A percentile compares a stretch with the other conserved stretches of the same genome.
phyloP scores from a whole-genome alignment of 2,113 vertebrate species.

The Willisornis vidua region DNA sequence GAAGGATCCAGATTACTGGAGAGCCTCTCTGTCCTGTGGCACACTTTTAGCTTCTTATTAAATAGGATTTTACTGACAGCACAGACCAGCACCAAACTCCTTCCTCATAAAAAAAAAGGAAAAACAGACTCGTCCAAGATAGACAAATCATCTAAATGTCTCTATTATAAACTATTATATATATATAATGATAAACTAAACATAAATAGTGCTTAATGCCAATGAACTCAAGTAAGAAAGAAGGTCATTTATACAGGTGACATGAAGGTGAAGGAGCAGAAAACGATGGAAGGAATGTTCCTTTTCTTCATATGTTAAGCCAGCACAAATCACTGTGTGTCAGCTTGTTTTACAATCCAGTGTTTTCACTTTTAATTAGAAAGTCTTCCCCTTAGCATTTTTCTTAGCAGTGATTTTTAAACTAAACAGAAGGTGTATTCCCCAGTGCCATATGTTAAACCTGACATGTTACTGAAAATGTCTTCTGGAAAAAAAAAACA shows the following conservation, averaged over 20 bases:
- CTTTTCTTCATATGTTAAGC: background rate
- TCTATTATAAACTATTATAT: background rate
- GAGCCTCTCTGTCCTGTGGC: background rate
- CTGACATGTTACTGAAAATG: background rate
- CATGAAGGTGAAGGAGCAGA: background rate
- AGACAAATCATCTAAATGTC: background rate
- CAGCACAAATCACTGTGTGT: slow-evolving; percentile 11
- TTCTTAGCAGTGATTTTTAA: slow-evolving; percentile 44
- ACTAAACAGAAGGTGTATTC: slow-evolving; percentile 48
- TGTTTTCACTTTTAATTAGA: slow-evolving; percentile 51
- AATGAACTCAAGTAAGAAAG: background rate
- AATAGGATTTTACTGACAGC: background rate
- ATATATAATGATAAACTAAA: background rate
- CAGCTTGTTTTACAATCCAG: slow-evolving; percentile 41
- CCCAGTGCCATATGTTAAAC: slow-evolving; percentile 41
- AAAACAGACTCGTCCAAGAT: background rate
- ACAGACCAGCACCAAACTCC: background rate
- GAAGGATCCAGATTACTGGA: background rate
- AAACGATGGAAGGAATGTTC: background rate
- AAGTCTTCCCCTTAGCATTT: slow-evolving; percentile 42
- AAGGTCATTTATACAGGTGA: background rate
- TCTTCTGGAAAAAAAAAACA: background rate
- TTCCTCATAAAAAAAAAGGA: background rate
- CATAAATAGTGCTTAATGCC: background rate
- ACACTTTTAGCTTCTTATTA: background rate